phyloP scores from a whole-genome alignment of 1,140 invertebrate genomes.

The Scaptodrosophila lebanonensis region DNA sequence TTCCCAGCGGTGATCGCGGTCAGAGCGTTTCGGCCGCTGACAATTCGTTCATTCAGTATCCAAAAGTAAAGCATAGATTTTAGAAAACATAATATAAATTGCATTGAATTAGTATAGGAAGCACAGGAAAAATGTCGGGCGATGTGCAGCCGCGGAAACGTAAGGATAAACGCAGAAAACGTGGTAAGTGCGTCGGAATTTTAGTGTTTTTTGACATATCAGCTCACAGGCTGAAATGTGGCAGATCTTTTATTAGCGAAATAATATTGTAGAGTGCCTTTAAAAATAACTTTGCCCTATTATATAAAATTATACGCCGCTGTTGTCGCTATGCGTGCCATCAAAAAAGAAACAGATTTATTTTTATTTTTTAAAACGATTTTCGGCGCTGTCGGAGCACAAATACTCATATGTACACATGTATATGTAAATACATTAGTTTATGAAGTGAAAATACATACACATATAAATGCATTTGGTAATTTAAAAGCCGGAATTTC shows the following conservation, averaged over 20 bases:
- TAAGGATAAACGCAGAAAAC: slow-evolving; percentile 84
- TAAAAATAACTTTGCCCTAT: slow-evolving; percentile 76
- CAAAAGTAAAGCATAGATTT: slow-evolving; percentile 15
- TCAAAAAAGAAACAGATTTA: slow-evolving; percentile 25
- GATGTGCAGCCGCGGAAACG: slow-evolving; percentile 84
- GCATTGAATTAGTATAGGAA: slow-evolving; percentile 23
- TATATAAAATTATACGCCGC: slow-evolving; percentile 76
- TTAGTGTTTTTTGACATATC: slow-evolving; percentile 14
- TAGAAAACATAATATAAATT: slow-evolving; percentile 20
- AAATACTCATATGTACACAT: too few relatives aligned
- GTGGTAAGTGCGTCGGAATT: slow-evolving; percentile 80
- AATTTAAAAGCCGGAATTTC: too few relatives aligned
- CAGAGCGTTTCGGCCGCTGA: neutral
- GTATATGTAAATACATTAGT: too few relatives aligned
- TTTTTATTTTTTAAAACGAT: too few relatives aligned
- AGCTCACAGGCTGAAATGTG: slow-evolving; percentile 6
- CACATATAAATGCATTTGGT: too few relatives aligned
- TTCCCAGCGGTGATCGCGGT: neutral
- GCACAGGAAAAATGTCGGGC: slow-evolving; percentile 80
- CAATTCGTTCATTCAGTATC: neutral
- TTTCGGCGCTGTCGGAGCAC: too few relatives aligned
- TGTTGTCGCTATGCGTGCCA: slow-evolving; percentile 63
- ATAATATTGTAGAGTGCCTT: slow-evolving; percentile 73
- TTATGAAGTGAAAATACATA: too few relatives aligned
- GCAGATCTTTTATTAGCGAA: slow-evolving; percentile 64